Evolutionary conservation across 1,140 invertebrate species (phyloP), one percentile per base, ranked within the genome.

Genomic region (Myzus persicae): DNA sequence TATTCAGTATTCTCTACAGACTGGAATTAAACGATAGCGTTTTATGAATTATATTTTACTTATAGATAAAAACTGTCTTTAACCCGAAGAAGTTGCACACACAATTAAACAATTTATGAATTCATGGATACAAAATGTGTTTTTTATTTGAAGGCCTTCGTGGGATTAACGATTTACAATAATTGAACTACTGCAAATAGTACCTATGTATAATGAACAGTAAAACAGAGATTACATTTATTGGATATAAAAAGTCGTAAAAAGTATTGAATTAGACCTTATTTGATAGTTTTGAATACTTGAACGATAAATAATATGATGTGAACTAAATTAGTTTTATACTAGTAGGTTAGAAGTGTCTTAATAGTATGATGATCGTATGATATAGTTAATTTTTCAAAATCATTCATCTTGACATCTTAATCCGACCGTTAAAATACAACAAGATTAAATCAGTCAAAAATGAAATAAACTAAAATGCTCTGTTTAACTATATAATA

Each of bases 41-140:
- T 88, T 46, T 1, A 46, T 88, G 44, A 48, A 46, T 48, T 89
- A 54, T n/a, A 48, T 36, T 24, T 31, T 44, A 82, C 24, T 36
- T 38, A 38, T 26, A 54, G n/a, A 89, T 89, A 51, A 48, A 26
- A 22, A n/a, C 48, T 89, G 46, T 26, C 20, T 44, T 46, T 89
- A 89, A 89, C 36, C 26, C n/a, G 46, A 48, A n/a, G 20, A 48
- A 51, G 48, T 89, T 54, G n/a, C 51, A 89, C 87, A 89, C 87
- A 54, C 87, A 40, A 54, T 54, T 89, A 26, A n/a, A 89, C 36
- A 44, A 18, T n/a, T 48, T 76, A 76, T 48, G 46, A 36, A 46
- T 20, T 46, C 31, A 46, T 22, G n/a, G 7, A 46, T 46, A 87
- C 1, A 20, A 89, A 89, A 89, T 89, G 11, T 38, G 22, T 51